Base-by-base conservation (phyloP, 2,797 vertebrate species). In the Microtus agrestis region DNA sequence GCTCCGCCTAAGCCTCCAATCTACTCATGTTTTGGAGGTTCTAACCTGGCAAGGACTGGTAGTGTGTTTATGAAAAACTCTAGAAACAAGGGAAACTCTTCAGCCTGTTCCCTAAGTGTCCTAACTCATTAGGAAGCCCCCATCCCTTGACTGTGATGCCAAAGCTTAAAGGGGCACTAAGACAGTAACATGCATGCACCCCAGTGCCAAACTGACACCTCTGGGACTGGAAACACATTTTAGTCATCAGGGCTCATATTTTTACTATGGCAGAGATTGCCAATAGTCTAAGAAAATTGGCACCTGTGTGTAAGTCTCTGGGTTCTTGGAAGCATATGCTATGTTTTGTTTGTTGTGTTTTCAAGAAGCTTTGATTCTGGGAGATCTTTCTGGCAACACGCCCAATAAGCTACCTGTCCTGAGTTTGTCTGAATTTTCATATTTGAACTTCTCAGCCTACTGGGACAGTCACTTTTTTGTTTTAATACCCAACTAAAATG, bases 311-410 rank as follows among this genome's bases (percentile, higher is more conserved):
- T 59, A 63, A 76, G 63, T 91, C 86, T 89, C 93, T 71, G 76
- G 48, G 63, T 46, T 90, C 56, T 93, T 12, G 31, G 13, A 73
- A 82, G 79, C 85, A n/a, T 92, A 73, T 85, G 80, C n/a, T 94
- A 27, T 40, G 48, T 91, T 95, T 86, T 94, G 85, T 91, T 94
- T 78, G 77, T 93, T 94, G 87, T 84, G 46, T 87, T 96, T 92
- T 91, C 31, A 93, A 59, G 67, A 43, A 46, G 74, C 78, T 56
- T 67, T 21, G 69, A 78, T 91, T 94, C 67, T 17, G 40, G 63
- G 25, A 93, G 93, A 86, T 8, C 73, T 82, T 96, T 43, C 56
- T 89, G 69, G 61, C 74, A 94, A 81, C n/a, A 40, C 46, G 29
- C 21, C 43, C 76, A 94, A 76, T 73, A 82, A 94, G 56, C 19